Base-by-base conservation (phyloP, 2,113 vertebrate species). In the Dascyllus trimaculatus region DNA sequence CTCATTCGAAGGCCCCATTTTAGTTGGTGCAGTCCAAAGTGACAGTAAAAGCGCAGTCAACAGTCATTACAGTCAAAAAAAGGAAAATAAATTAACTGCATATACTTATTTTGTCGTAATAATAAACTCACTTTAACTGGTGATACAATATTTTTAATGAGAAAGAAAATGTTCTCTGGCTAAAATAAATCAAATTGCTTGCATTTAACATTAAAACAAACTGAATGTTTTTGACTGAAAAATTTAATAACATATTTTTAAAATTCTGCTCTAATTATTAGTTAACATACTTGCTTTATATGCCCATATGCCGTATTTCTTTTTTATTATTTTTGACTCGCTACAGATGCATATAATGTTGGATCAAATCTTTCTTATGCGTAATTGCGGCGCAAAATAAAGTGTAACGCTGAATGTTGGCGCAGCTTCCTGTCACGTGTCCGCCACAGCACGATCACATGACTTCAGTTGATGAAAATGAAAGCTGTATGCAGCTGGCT, bases 401-500 rank as follows among this genome's bases (percentile, higher is more conserved):
- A 49, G 19, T 2, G 11, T 4, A 43, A 43, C 2, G 40, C 11
- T 15, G 53, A n/a, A 19, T 3, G 24, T 32, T 11, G 40, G 53
- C 25, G 0, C 48, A 1, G 60, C 74, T 88, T 92, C 88, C 83
- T 24, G 82, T 92, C 90, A 89, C 85, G 24, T 92, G 91, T 59
- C 40, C 4, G 1, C 11, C 59, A 52, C 64, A 53, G 45, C 22
- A 6, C 1, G 62, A 60, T 94, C 94, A 94, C 60, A 40, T 95
- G 95, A 93, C 73, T 45, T 15, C 40, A 60, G 22, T 71, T 60
- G 57, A 71, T 29, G 56, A 94, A 93, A 84, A 94, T 94, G 94
- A 92, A 73, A 90, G 87, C 90, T 84, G 72, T 58, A 22, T 11
- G n/a, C 51, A 57, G 65, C 60, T 61, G 82, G 71, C 72, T 72